Conservation (phyloP, 2,113 vertebrate species). For the Xiphophorus hellerii region DNA sequence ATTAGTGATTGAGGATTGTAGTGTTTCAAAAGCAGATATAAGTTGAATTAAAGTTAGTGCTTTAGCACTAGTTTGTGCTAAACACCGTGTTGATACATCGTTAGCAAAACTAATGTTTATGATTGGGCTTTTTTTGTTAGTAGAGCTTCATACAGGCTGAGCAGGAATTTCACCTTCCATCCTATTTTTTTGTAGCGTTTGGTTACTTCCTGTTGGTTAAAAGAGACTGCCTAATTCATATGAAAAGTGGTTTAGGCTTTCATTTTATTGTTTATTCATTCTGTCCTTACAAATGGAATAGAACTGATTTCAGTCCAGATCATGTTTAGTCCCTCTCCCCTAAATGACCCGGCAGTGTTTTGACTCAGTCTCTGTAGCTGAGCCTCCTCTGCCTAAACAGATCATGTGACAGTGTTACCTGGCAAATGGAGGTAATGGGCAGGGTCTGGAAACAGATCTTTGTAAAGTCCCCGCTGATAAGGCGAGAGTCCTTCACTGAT, state of each 20-base stretch:
- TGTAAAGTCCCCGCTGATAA: slow-evolving; percentile 38
- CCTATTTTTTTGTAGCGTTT: no score
- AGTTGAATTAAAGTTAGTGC: no score
- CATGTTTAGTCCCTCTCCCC: slow-evolving; percentile 3
- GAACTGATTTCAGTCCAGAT: slow-evolving; percentile 19
- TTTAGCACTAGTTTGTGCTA: no score
- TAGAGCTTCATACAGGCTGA: no score
- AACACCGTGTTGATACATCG: no score
- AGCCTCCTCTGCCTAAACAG: slow-evolving; percentile 35
- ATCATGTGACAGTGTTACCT: slow-evolving; percentile 46
- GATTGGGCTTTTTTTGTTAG: no score
- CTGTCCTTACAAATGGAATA: slow-evolving; percentile 6
- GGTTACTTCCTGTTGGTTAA: no score
- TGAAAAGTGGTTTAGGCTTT: background rate
- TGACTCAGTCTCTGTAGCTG: slow-evolving; percentile 36
- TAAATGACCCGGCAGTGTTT: background rate
- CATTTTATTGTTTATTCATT: slow-evolving; percentile 33
- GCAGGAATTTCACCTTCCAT: no score
- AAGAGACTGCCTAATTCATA: no score
- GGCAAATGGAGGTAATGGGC: slow-evolving; percentile 20
- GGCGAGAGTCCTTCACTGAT: slow-evolving; percentile 10
- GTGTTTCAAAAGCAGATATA: no score
- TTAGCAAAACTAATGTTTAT: no score
- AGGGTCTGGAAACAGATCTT: slow-evolving; percentile 28
- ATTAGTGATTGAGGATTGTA: no score